Percentiles rank a stretch among this genome's conserved stretches.
Conservation (phyloP, 2,888 invertebrate genomes). For the Prenolepis imparis region DNA sequence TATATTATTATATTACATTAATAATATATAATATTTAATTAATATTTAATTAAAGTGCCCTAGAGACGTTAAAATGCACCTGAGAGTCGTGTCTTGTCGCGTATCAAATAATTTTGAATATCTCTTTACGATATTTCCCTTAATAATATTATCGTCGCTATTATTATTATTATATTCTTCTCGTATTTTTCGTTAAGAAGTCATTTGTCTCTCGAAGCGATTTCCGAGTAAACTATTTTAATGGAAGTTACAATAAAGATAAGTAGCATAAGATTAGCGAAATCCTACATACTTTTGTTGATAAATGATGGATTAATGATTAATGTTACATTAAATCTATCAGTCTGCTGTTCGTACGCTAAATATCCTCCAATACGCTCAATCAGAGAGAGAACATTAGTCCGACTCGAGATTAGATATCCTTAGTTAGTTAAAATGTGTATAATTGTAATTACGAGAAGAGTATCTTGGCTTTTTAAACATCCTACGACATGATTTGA, state of each 20-base stretch:
- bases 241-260: neutral
- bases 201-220: neutral
- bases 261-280: neutral
- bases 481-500: neutral
- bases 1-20: too few species aligned
- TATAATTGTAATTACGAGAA: neutral
- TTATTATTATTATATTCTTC: slow-evolving; percentile 14
- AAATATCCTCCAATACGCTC: neutral
- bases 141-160: neutral
- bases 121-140: neutral
- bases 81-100: neutral
- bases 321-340: slow-evolving; percentile 30
- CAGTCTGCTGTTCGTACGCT: slow-evolving; percentile 26
- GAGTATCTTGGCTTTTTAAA: slow-evolving; percentile 16
- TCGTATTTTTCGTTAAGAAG: neutral
- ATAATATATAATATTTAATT: too few species aligned
- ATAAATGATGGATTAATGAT: neutral
- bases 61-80: neutral
- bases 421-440: neutral
- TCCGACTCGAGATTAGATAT: slow-evolving; percentile 8
- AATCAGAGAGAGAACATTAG: slow-evolving; percentile 3
- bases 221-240: neutral
- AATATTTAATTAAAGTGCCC: neutral
- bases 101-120: slow-evolving; percentile 29
- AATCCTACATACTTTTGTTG: neutral